Evolutionary conservation across 1,140 invertebrate species (phyloP), one percentile per base, ranked within the genome.

Genomic region (Lucilia cuprina): DNA sequence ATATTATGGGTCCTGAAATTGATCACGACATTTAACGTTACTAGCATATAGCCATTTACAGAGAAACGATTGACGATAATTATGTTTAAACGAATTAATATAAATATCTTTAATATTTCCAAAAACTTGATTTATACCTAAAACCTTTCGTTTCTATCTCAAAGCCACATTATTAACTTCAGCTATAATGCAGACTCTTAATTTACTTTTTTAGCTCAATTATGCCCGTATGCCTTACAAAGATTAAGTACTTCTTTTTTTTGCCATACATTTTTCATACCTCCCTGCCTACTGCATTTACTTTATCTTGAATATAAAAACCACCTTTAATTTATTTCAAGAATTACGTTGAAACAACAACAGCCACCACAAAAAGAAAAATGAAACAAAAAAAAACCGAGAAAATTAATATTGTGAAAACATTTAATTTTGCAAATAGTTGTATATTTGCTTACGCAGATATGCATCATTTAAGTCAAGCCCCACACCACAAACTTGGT

Each of bases 391-490:
- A 21, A 70, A 21, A 70, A 70, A 70, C 1, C n/a, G 5, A 25
- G 19, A 70, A 70, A 70, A 70, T 70, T 70, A 70, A 70, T 70
- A 70, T 70, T 70, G 65, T n/a, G 55, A 70, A 70, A 70, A 70
- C 65, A 70, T 70, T 70, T 70, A 70, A 70, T 70, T 70, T 70
- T 70, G 65, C 65, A 70, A 70, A 70, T 70, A 70, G 65, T 70
- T 21, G 65, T 70, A 70, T 70, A 70, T 70, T 70, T 70, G 65
- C 65, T 70, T 70, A 70, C 65, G 65, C 65, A 70, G 65, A 70
- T 70, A 70, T 70, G 65, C 65, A 70, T 70, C 65, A 70, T 70
- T 70, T 70, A 70, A 70, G 65, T 70, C 65, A 70, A 70, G 65
- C 65, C 65, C 65, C 65, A 70, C 65, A 70, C 65, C 65, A 60